A percentile compares a stretch with the other conserved stretches of the same genome.
Evolutionary conservation across 1,140 invertebrate genomes (phyloP).

Genomic region (Zaprionus lachaisei): DNA sequence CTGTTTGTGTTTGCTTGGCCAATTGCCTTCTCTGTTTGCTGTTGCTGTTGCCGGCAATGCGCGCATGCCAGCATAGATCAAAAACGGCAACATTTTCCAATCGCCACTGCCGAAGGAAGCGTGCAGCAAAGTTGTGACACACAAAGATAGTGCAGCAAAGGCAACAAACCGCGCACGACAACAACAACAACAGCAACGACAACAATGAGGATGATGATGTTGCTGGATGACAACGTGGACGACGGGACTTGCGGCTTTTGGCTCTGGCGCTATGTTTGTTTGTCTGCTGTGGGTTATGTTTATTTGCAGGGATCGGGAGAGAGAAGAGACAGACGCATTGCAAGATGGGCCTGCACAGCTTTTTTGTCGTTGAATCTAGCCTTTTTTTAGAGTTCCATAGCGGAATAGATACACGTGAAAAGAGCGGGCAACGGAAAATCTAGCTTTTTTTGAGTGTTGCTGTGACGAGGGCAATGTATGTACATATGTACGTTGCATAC

Average conservation of each 20-base stretch:
- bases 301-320: background rate
- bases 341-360: background rate
- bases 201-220: slow-evolving; percentile 20
- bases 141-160: slow-evolving; percentile 72
- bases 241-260: slow-evolving; percentile 24
- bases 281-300: slow-evolving; percentile 49
- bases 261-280: slow-evolving; percentile 53
- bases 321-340: background rate
- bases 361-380: too few relatives aligned
- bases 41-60: slow-evolving; percentile 62
- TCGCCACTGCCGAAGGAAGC: slow-evolving; percentile 56
- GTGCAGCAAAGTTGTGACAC: slow-evolving; percentile 78
- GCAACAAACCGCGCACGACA: slow-evolving; percentile 35
- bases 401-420: too few relatives aligned
- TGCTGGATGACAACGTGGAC: slow-evolving; percentile 41
- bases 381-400: too few relatives aligned
- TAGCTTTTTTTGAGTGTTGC: background rate
- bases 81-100: slow-evolving; percentile 77
- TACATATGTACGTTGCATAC: slow-evolving; percentile 39
- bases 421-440: too few relatives aligned
- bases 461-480: too few relatives aligned
- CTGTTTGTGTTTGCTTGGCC: slow-evolving; percentile 52
- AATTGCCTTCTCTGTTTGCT: slow-evolving; percentile 49
- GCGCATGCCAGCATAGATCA: slow-evolving; percentile 80
- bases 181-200: slow-evolving; percentile 17